Base-by-base conservation (phyloP, 2,888 invertebrate species). In the Zygaena filipendulae region DNA sequence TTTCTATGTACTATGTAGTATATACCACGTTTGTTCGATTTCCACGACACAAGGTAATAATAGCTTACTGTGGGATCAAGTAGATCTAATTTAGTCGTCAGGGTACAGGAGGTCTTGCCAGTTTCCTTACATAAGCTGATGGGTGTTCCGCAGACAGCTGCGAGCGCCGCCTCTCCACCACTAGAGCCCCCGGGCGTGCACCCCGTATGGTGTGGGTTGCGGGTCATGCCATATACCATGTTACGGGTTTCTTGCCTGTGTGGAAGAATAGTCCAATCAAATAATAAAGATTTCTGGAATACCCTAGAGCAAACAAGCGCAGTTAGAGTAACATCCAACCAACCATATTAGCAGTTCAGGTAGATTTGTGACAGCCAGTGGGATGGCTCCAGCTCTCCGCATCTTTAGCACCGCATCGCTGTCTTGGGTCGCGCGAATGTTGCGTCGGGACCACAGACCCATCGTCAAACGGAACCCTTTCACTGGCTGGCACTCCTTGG, bases 271-370 rank as follows among this genome's bases (percentile, higher is more conserved):
- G n/a, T 3, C 5, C 8, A 12, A 29, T n/a, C n/a, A n/a, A n/a
- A n/a, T n/a, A n/a, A n/a, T n/a, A n/a, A n/a, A n/a, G n/a, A n/a
- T n/a, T n/a, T n/a, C n/a, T n/a, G n/a, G n/a, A n/a, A n/a, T n/a
- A n/a, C n/a, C n/a, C n/a, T n/a, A n/a, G n/a, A n/a, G n/a, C n/a
- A n/a, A n/a, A n/a, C n/a, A n/a, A n/a, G n/a, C n/a, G n/a, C n/a
- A n/a, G n/a, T n/a, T n/a, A n/a, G n/a, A n/a, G n/a, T n/a, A n/a
- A n/a, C n/a, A n/a, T n/a, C n/a, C n/a, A n/a, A 24, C 44, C 27
- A 55, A 77, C 92, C 97, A 98, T 64, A 95, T 82, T 56, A 96
- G 95, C 13, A 96, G 70, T 56, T 97, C 96, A 1, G 97, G 96
- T 5, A 95, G 82, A 62, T 97, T 98, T 5, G 94, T 91, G 11